Evolutionary conservation across 2,113 vertebrate genomes (phyloP).

Genomic region (Strix aluco): DNA sequence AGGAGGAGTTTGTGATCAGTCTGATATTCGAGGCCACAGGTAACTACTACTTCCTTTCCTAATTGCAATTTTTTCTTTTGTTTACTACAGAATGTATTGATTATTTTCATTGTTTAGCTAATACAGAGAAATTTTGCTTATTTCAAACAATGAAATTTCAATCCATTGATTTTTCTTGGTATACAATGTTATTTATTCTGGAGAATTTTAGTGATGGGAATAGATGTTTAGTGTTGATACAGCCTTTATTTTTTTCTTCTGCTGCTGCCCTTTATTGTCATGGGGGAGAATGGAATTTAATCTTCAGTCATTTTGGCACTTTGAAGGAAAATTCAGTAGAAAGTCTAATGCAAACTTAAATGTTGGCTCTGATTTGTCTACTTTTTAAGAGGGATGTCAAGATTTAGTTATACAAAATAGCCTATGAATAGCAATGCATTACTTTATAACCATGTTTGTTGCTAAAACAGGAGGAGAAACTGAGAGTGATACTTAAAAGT

Average conservation of each 20-base stretch:
- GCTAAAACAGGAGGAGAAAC: neutral
- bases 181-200: neutral
- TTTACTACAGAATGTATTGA: neutral
- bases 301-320: neutral
- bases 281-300: neutral
- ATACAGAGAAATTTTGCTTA: neutral
- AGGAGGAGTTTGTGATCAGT: constrained; percentile 96
- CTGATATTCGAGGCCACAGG: constrained; percentile 97
- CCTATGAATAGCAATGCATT: neutral
- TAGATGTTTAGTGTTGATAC: neutral
- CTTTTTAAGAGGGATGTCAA: neutral
- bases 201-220: neutral
- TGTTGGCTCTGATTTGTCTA: neutral
- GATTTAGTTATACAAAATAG: neutral
- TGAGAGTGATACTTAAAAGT: neutral
- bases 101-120: neutral
- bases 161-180: neutral
- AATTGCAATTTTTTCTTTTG: neutral
- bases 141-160: neutral
- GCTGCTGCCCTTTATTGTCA: neutral
- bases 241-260: neutral
- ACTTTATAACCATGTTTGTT: neutral
- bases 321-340: neutral
- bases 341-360: neutral
- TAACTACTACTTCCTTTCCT: constrained; percentile 32